These are phyloP conservation scores for Drosophila macrospina DNA, from an alignment of 2,888 invertebrate genomes.

Conservation along the genomic window DNA sequence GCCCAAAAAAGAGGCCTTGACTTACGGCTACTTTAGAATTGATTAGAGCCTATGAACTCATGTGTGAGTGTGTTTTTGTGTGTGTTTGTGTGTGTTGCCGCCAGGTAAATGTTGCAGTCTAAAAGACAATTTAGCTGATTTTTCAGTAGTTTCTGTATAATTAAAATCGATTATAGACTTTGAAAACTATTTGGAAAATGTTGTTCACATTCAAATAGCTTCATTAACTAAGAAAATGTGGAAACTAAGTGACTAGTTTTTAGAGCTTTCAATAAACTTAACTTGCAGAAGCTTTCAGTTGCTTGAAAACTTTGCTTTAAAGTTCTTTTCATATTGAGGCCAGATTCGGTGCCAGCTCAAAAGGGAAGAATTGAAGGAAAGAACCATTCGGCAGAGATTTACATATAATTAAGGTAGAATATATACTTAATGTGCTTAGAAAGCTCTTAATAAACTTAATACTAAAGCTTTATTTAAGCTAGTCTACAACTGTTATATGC, in stretches of 20 bases:
- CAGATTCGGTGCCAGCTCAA: not conserved
- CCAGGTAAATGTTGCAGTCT: not conserved
- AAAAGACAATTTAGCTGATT: slow-evolving; percentile 4
- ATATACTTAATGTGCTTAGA: not conserved
- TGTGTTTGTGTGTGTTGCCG: not conserved
- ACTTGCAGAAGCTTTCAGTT: not conserved
- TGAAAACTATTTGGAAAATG: not conserved
- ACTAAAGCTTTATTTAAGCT: too few relatives aligned
- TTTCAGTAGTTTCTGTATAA: slow-evolving; percentile 13
- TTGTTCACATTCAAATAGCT: not conserved
- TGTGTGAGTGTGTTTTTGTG: not conserved
- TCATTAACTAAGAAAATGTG: not conserved
- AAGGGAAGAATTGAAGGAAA: not conserved
- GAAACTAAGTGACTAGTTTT: not conserved
- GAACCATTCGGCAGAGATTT: too few relatives aligned
- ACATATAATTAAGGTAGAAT: too few relatives aligned
- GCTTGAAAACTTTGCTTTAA: not conserved
- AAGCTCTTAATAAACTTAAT: not conserved
- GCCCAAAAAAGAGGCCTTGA: slow-evolving; percentile 48
- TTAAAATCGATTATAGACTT: slow-evolving; percentile 1
- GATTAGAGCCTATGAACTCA: slow-evolving; percentile 31
- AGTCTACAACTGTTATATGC: too few relatives aligned
- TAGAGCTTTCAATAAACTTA: not conserved
- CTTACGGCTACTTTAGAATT: slow-evolving; percentile 47
- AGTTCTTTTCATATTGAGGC: not conserved